Base-by-base conservation (phyloP, 2,888 invertebrate species). In the Lepeophtheirus nordmannii region DNA sequence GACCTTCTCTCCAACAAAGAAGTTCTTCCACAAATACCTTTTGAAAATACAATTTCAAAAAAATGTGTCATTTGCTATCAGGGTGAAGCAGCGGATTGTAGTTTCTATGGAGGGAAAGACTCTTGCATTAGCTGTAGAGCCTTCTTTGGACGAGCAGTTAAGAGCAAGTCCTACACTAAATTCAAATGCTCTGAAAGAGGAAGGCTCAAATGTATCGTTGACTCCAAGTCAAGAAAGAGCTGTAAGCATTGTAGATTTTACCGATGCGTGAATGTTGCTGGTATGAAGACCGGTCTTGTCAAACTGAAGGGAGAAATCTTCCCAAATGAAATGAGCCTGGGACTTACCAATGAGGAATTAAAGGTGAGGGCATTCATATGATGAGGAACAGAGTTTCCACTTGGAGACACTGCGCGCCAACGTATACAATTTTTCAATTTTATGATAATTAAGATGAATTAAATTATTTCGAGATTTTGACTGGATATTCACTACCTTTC, bases 121-220 rank as follows among this genome's bases (percentile, higher is more conserved):
- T 46, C 53, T 8, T 46, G 53, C 53, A 46, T 46, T 3, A 46
- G 53, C 8, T 46, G 53, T 46, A 14, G 53, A 46, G 53, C 53
- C 17, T 46, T 46, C 53, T 46, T 46, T 17, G 53, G 53, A 46
- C 14, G 53, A 46, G 53, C 53, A 2, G 53, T 46, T 17, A 46
- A 46, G 53, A 46, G 53, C 8, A n/a, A n/a, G 53, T n/a, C 53
- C 2, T 46, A 46, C 8, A 46, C 14, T 14, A 14, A 17, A 8
- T 46, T 46, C 53, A 46, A 46, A 46, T 46, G 53, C 53, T n/a
- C 53, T 46, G 53, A 46, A 46, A 46, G 53, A 5, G 53, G 53
- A 8, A 30, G 7, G 30, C 30, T 30, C 30, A 46, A 46, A n/a
- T 46, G 53, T 17, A 46, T 46, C 17, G 53, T 46, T 14, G 53